Conservation (phyloP, 1,140 invertebrate genomes). For the Tribolium madens region DNA sequence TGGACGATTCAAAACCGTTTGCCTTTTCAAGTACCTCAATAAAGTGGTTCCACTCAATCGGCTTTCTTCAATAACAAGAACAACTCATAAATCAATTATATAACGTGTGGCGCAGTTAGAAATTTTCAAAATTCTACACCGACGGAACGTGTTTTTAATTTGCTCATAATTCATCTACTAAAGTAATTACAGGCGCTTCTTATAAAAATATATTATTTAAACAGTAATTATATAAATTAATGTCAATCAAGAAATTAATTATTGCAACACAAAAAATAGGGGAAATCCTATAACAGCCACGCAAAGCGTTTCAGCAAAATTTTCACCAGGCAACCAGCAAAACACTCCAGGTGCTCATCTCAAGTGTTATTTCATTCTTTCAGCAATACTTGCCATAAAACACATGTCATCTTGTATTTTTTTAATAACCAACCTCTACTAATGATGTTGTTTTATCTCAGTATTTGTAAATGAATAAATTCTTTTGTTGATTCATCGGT, state of each 20-base stretch:
- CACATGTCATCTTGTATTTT: neutral
- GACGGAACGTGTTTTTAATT: neutral
- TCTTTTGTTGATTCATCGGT: neutral
- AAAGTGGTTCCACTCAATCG: neutral
- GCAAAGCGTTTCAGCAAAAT: neutral
- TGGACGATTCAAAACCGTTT: neutral
- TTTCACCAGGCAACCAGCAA: conserved; percentile 19
- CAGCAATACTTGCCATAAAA: neutral
- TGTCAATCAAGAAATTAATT: conserved; percentile 11
- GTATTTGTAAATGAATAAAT: neutral
- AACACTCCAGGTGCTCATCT: neutral
- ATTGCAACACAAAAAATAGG: neutral
- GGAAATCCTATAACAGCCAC: neutral
- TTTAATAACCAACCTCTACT: neutral
- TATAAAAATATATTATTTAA: conserved; percentile 36
- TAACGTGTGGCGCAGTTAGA: neutral
- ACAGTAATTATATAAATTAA: conserved; percentile 12
- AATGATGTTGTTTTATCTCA: neutral
- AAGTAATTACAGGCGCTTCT: conserved; percentile 3
- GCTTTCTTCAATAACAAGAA: too few relatives aligned
- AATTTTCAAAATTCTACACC: neutral
- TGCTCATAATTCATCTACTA: neutral
- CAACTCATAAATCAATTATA: neutral
- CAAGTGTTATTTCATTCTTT: neutral
- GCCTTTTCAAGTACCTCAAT: neutral